Percentiles rank a stretch among this genome's conserved stretches.
Evolutionary conservation across 2,888 invertebrate species (phyloP).

Genomic region (Homarus gammarus): DNA sequence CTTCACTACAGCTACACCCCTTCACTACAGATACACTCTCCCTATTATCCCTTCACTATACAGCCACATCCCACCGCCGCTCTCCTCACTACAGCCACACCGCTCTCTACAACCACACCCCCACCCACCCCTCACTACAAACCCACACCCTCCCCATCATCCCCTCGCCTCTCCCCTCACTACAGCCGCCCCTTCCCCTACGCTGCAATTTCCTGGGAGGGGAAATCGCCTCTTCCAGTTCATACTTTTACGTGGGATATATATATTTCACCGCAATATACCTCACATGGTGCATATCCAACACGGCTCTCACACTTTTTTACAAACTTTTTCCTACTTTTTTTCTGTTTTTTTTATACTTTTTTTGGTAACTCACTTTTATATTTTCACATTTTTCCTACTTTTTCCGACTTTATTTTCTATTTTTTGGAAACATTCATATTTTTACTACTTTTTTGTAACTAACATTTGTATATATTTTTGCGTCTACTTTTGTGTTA

Average conservation of each 20-base stretch:
- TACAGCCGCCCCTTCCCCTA: slow-evolving; percentile 24
- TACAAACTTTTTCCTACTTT: background rate
- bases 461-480: no score
- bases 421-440: no score
- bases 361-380: background rate
- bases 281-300: slow-evolving; percentile 27
- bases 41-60: background rate
- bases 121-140: background rate
- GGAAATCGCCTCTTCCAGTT: slow-evolving; percentile 52
- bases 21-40: background rate
- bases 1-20: no score
- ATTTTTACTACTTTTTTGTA: no score
- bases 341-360: background rate
- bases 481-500: no score
- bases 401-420: no score
- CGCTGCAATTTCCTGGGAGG: slow-evolving; percentile 52
- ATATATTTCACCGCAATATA: slow-evolving; percentile 27
- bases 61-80: no score
- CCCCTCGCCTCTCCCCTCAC: background rate
- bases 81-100: no score
- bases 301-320: no score
- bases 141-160: slow-evolving; percentile 7
- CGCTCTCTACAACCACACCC: background rate
- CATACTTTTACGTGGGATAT: slow-evolving; percentile 31
- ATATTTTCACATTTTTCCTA: no score